Evolutionary conservation across 2,888 invertebrate genomes (phyloP).

Genomic region (Hirtodrosophila alboralis): DNA sequence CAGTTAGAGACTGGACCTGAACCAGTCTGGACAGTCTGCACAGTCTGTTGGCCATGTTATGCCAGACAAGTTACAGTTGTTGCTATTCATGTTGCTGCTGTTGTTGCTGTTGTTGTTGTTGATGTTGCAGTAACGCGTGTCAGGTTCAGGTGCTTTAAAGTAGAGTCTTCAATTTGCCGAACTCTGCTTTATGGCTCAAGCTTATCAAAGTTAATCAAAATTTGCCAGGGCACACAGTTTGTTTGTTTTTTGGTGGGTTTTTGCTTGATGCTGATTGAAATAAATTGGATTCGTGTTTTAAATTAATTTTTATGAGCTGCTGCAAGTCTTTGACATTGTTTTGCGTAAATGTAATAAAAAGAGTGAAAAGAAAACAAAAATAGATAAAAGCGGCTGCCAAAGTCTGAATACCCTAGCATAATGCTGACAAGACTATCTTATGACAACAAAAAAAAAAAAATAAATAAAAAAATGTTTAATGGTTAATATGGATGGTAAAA

Average conservation of each 20-base stretch:
- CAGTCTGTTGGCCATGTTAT: slow-evolving; percentile 59
- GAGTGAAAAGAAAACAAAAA: no score
- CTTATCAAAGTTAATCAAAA: slow-evolving; percentile 39
- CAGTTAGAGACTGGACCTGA: slow-evolving; percentile 35
- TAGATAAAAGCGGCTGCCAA: no score
- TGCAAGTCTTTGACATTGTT: slow-evolving; percentile 7
- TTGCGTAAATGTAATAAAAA: not conserved
- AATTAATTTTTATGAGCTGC: slow-evolving; percentile 38
- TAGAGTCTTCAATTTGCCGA: slow-evolving; percentile 10
- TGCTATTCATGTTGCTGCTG: slow-evolving; percentile 3
- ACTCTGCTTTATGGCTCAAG: slow-evolving; percentile 11
- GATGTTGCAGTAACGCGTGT: slow-evolving; percentile 21
- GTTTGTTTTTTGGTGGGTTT: slow-evolving; percentile 5
- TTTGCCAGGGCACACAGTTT: slow-evolving; percentile 1
- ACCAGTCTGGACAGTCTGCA: slow-evolving; percentile 47
- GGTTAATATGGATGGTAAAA: no score
- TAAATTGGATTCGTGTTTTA: slow-evolving; percentile 33
- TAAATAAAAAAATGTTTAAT: slow-evolving; percentile 1
- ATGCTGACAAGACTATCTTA: no score
- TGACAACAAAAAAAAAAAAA: slow-evolving; percentile 8
- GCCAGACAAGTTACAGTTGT: slow-evolving; percentile 53
- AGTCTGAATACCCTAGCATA: no score
- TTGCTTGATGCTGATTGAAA: slow-evolving; percentile 30
- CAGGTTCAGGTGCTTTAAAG: slow-evolving; percentile 44
- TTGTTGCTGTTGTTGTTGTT: slow-evolving; percentile 19